These are phyloP conservation scores for Andrena fulva DNA, from an alignment of 2,888 invertebrate genomes.

Conservation along the genomic window DNA sequence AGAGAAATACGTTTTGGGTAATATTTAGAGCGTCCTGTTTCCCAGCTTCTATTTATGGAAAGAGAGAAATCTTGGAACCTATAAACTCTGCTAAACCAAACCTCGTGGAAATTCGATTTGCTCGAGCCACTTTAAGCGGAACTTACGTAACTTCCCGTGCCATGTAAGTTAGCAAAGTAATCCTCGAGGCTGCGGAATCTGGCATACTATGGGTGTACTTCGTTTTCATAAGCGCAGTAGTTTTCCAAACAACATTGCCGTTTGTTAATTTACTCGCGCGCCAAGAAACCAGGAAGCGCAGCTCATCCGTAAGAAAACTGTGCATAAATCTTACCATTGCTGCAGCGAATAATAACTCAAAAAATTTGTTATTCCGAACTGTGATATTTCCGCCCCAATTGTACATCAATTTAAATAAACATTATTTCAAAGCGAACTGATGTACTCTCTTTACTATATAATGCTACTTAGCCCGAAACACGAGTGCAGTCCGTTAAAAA, in stretches of 20 bases:
- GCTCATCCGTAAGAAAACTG: background rate
- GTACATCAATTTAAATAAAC: background rate
- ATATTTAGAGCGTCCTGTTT: background rate
- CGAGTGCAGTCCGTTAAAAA: background rate
- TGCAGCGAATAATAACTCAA: background rate
- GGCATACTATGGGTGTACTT: constrained; percentile 11
- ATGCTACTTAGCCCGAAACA: background rate
- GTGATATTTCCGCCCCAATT: background rate
- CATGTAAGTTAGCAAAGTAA: constrained; percentile 37
- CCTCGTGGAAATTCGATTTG: constrained; percentile 46
- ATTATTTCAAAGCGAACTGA: background rate
- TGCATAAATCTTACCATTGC: background rate
- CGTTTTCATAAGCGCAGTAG: constrained; percentile 20
- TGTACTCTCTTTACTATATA: too few relatives aligned
- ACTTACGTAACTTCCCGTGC: constrained; percentile 32
- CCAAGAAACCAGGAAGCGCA: background rate
- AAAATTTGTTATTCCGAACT: background rate
- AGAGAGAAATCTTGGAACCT: constrained; percentile 15
- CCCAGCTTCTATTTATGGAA: background rate
- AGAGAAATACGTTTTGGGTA: background rate
- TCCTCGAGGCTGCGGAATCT: constrained; percentile 3
- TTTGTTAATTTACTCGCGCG: constrained; percentile 21
- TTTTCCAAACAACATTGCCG: constrained; percentile 32
- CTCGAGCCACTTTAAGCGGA: constrained; percentile 37
- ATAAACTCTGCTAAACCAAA: constrained; percentile 45